Percentiles rank a stretch among this genome's conserved stretches.
Evolutionary conservation across 2,888 invertebrate species (phyloP).

Genomic region (Neria commutata): DNA sequence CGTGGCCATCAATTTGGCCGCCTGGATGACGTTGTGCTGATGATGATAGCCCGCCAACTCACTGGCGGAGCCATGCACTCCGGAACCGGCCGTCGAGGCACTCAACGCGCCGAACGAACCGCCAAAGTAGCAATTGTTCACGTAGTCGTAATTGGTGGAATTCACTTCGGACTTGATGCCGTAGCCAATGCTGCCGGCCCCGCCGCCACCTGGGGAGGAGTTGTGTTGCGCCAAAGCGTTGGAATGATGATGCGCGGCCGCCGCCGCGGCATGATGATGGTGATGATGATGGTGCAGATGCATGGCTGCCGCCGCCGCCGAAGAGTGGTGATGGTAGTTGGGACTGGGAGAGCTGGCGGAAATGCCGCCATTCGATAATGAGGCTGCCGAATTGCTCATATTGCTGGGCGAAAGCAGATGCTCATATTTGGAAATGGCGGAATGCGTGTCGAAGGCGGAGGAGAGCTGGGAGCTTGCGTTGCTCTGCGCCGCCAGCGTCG

Average conservation of each 20-base stretch:
- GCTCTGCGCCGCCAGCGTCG: conserved; percentile 32
- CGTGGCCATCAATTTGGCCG: conserved; percentile 83
- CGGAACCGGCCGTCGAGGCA: conserved; percentile 49
- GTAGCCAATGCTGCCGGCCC: conserved; percentile 30
- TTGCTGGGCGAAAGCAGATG: conserved; percentile 42
- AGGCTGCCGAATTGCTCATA: conserved; percentile 35
- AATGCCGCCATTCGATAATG: conserved; percentile 38
- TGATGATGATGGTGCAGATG: conserved; percentile 51
- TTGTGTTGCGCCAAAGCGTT: conserved; percentile 28
- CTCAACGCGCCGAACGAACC: conserved; percentile 58
- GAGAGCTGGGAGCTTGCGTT: conserved; percentile 33
- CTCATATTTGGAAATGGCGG: conserved; percentile 48
- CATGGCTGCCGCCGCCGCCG: conserved; percentile 37
- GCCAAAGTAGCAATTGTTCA: conserved; percentile 62
- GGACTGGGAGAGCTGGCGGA: conserved; percentile 53
- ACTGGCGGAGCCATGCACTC: conserved; percentile 56
- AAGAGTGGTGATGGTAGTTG: conserved; percentile 51
- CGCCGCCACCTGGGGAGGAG: conserved; percentile 32
- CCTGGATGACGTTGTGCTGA: conserved; percentile 84
- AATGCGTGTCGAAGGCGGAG: conserved; percentile 41
- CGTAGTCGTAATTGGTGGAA: conserved; percentile 60
- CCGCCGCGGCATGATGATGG: conserved; percentile 34
- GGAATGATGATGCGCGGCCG: conserved; percentile 32
- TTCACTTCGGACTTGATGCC: conserved; percentile 60
- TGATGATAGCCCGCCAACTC: conserved; percentile 80